These are phyloP conservation scores for Agapornis roseicollis DNA, from an alignment of 2,113 vertebrate species.

Conservation along the genomic window DNA sequence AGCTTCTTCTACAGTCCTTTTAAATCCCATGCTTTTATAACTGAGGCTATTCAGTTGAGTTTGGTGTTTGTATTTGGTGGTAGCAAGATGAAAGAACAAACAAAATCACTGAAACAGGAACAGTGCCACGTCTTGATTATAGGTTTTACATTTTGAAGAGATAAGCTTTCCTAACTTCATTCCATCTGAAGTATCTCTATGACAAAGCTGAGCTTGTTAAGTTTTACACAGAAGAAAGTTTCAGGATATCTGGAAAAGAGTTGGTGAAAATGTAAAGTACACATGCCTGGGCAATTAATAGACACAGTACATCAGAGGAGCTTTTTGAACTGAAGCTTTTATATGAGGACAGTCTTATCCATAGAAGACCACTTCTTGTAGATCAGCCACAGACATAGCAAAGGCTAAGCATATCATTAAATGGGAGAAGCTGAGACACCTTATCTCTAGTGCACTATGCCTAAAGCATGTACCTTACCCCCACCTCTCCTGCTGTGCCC, in stretches of 20 bases:
- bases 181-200: not conserved
- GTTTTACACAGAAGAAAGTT: not conserved
- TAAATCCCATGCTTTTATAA: not conserved
- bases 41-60: not conserved
- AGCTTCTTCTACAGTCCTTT: not conserved
- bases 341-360: not conserved
- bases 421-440: not conserved
- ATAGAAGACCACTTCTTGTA: not conserved
- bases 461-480: not conserved
- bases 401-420: not conserved
- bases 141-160: not conserved
- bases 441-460: not conserved
- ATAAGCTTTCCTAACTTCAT: not conserved
- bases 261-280: not conserved
- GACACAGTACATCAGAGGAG: not conserved
- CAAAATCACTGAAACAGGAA: not conserved
- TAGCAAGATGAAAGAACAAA: not conserved
- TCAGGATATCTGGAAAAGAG: not conserved
- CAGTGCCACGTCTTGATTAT: not conserved
- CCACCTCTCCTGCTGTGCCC: rapidly evolving
- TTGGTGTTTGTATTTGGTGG: not conserved
- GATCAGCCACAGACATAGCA: not conserved
- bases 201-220: not conserved
- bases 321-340: not conserved
- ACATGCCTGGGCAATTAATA: not conserved